phyloP scores from a whole-genome alignment of 2,888 invertebrate genomes.

The Melitaea athalia region DNA sequence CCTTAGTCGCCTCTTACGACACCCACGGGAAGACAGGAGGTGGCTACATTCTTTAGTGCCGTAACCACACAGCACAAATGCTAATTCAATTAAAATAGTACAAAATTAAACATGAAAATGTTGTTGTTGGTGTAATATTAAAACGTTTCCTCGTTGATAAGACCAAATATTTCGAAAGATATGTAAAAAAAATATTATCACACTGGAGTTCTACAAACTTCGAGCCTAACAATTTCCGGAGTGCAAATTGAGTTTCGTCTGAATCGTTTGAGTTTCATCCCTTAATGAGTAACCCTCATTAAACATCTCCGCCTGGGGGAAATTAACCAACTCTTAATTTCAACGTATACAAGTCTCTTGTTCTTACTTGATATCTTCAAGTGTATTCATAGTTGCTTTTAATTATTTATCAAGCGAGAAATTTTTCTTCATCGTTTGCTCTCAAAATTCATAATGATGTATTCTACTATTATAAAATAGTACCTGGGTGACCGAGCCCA shows the following conservation, averaged over 20 bases:
- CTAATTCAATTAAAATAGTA: no score
- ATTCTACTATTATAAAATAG: no score
- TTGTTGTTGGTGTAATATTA: no score
- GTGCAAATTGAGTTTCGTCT: constrained; percentile 49
- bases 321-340: constrained; percentile 49
- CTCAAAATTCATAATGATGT: no score
- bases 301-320: constrained; percentile 47
- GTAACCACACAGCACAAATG: no score
- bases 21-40: no score
- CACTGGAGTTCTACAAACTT: constrained; percentile 37
- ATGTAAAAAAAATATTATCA: constrained; percentile 23
- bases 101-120: no score
- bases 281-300: constrained; percentile 55
- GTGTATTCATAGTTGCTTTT: neutral
- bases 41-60: no score
- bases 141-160: neutral
- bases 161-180: constrained; percentile 5
- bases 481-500: no score
- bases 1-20: no score
- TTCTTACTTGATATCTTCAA: constrained; percentile 7
- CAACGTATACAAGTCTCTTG: constrained; percentile 25
- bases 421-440: no score
- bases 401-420: no score
- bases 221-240: constrained; percentile 45
- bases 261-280: constrained; percentile 54